Evolutionary conservation across 2,888 invertebrate species (phyloP).

Genomic region (Gymnoscelis rufifasciata): DNA sequence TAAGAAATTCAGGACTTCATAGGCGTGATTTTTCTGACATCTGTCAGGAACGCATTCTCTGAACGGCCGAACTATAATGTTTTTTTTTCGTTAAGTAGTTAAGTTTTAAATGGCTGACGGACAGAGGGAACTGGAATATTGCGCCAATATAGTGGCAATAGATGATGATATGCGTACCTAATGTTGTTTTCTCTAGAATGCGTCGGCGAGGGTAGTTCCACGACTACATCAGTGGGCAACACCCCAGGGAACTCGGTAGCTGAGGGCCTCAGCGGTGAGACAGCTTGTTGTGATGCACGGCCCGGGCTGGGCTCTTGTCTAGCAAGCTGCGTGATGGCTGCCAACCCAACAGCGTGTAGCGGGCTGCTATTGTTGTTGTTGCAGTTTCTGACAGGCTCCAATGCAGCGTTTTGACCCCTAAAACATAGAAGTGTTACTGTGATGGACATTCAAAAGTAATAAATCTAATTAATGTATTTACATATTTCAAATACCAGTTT

Average conservation of each 20-base stretch:
- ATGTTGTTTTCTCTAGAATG: conserved; percentile 43
- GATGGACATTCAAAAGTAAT: no score
- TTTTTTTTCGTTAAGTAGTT: no score
- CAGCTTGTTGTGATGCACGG: conserved; percentile 38
- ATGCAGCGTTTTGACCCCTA: conserved; percentile 53
- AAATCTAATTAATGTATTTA: no score
- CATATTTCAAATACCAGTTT: no score
- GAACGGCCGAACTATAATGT: no score
- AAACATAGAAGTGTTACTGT: no score
- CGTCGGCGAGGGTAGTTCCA: conserved; percentile 65
- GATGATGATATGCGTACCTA: conserved; percentile 36
- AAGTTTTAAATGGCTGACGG: no score
- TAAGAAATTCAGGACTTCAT: no score
- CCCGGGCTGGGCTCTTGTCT: conserved; percentile 70
- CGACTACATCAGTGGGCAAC: conserved; percentile 71
- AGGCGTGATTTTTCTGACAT: no score
- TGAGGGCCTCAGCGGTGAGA: conserved; percentile 39
- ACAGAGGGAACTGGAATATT: no score
- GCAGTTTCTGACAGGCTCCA: conserved; percentile 72
- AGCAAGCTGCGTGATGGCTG: conserved; percentile 87
- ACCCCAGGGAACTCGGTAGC: conserved; percentile 70
- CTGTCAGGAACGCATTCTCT: no score
- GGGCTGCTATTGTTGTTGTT: conserved; percentile 80
- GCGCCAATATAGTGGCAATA: background rate
- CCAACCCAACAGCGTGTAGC: conserved; percentile 85